phyloP scores from a whole-genome alignment of 2,113 vertebrate genomes.

The Xiphophorus maculatus region DNA sequence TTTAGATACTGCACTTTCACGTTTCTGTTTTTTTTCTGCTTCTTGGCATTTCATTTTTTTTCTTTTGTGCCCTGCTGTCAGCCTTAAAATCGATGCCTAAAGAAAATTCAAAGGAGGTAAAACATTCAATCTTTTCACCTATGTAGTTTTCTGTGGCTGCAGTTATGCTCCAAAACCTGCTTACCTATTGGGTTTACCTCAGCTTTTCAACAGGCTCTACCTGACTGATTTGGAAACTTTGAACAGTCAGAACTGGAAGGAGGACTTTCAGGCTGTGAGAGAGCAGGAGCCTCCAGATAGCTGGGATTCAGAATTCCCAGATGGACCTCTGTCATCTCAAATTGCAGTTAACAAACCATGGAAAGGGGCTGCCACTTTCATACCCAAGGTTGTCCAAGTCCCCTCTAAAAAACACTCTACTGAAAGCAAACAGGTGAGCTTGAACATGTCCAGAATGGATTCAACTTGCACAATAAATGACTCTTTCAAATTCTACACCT shows the following conservation, averaged over 20 bases:
- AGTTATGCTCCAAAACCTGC: constrained; percentile 1
- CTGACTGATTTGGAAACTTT: constrained; percentile 71
- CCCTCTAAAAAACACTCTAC: constrained; percentile 32
- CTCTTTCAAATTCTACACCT: background rate
- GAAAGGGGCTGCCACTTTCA: constrained; percentile 80
- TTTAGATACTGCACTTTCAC: too few relatives aligned
- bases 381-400: constrained; percentile 78
- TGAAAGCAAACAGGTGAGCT: constrained; percentile 69
- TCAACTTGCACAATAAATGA: background rate
- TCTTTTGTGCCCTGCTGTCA: constrained; percentile 31
- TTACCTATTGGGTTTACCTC: constrained; percentile 45
- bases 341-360: constrained; percentile 78
- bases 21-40: too few relatives aligned
- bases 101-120: constrained; percentile 88
- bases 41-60: background rate
- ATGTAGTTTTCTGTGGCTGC: background rate
- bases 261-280: constrained; percentile 76
- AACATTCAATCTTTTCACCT: background rate
- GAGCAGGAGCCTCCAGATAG: constrained; percentile 85
- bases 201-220: constrained; percentile 90
- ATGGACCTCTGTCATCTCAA: constrained; percentile 45
- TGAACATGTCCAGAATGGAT: background rate
- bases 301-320: constrained; percentile 82
- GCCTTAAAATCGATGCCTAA: constrained; percentile 74
- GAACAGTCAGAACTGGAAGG: constrained; percentile 77